Evolutionary conservation across 92 coral and sea anemone species (phyloP), one percentile per base, ranked within the genome.

Genomic region (Bergia puertoricense): DNA sequence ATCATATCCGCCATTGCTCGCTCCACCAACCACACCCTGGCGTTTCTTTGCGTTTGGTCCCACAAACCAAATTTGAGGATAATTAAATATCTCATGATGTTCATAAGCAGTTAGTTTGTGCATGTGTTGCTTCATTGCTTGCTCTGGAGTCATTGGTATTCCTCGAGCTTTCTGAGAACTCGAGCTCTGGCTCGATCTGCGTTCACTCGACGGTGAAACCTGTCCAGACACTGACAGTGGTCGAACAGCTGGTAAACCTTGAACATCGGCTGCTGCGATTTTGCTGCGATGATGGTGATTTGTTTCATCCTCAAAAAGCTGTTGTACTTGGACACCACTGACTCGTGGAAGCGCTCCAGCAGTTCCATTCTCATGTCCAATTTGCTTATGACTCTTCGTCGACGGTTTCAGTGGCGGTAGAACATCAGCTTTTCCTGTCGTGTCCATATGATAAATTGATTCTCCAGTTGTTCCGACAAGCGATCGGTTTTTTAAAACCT

Each of bases 11-110:
- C 96, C 94, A 86, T 97, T 97, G 85, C 90, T 95, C 79, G 97
- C 97, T 18, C 99, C 99, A 80, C 99, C 96, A 77, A 97, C 98
- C 96, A 97, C 99, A 93, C 99, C 99, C 95, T 95, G 98, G 8
- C 99, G 94, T 90, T 97, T 97, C 95, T 95, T 97, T 57, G 99
- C 98, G 85, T 94, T 95, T 38, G 97, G 98, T 40, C 99, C 99
- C 65, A 94, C 98, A 92, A 97, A 97, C 91, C 92, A 95, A 54
- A 97, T 92, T 88, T 97, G 97, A 39, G 99, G 97, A 95, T 92
- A 95, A 88, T 95, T 97, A 85, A 97, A 97, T 57, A 97, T 95
- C 91, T 97, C 99, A 82, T 95, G 98, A 89, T 92, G 98, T 74
- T 97, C 99, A 89, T 94, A 97, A 92, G 93, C 94, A 41, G 99